Conservation (phyloP, 2,888 invertebrate genomes). For the Caenorhabditis macrosperma region DNA sequence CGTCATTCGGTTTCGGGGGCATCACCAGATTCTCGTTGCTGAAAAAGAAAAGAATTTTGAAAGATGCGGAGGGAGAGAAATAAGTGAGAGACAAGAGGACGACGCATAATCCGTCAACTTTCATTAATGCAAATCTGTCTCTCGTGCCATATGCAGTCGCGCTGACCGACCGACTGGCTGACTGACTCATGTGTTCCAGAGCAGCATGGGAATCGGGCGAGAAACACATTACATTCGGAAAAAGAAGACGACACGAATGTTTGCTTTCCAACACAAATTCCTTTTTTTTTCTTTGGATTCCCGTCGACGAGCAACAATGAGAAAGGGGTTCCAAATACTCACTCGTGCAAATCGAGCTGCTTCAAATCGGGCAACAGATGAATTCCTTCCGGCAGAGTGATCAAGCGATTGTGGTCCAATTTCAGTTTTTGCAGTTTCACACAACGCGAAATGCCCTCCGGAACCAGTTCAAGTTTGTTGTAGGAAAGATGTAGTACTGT, state of each 20-base stretch:
- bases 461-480: slow-evolving; percentile 96
- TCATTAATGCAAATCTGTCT: slow-evolving; percentile 47
- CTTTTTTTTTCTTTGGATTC: background rate
- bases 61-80: background rate
- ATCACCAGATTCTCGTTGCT: slow-evolving; percentile 92
- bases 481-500: slow-evolving; percentile 97
- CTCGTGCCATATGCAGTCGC: slow-evolving; percentile 2
- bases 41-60: slow-evolving; percentile 43
- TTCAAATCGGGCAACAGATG: slow-evolving; percentile 93
- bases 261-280: background rate
- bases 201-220: background rate
- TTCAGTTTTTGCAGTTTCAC: slow-evolving; percentile 86
- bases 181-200: slow-evolving; percentile 9
- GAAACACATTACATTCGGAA: background rate
- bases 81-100: slow-evolving; percentile 1
- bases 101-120: slow-evolving; percentile 3
- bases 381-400: slow-evolving; percentile 97
- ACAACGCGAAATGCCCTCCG: slow-evolving; percentile 85
- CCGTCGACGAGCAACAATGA: too few relatives aligned
- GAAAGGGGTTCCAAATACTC: slow-evolving; percentile 40
- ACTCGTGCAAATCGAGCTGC: slow-evolving; percentile 83
- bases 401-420: slow-evolving; percentile 92
- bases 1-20: slow-evolving; percentile 93
- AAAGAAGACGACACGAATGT: slow-evolving; percentile 3
- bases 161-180: background rate